Conservation (phyloP, 2,888 invertebrate genomes). For the Caenorhabditis afra region DNA sequence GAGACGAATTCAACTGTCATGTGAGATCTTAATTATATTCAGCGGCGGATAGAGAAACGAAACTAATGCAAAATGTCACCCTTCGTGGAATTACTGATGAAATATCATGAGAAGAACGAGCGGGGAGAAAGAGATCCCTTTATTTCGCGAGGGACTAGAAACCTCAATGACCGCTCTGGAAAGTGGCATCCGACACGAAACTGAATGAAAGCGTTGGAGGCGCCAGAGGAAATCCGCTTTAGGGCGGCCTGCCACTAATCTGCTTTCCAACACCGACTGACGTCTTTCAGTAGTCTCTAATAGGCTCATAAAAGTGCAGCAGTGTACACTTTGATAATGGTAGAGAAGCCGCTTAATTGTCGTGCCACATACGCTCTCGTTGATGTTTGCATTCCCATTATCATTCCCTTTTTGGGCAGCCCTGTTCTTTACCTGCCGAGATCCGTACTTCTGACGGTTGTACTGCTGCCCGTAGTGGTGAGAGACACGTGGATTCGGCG, state of each 20-base stretch:
- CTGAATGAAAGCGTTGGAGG: not conserved
- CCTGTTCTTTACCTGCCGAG: not conserved
- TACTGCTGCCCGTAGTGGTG: not conserved
- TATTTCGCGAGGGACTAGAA: no score
- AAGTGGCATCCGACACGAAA: no score
- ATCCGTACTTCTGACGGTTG: slow-evolving; percentile 5
- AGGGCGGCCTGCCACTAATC: not conserved
- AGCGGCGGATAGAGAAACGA: no score
- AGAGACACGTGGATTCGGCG: not conserved
- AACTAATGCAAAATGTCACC: no score
- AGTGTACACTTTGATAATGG: slow-evolving; percentile 13
- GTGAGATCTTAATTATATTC: no score
- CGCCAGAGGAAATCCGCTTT: not conserved
- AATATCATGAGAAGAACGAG: no score
- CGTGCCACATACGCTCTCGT: slow-evolving; percentile 14
- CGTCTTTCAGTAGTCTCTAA: slow-evolving; percentile 21
- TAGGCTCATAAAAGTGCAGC: slow-evolving; percentile 49
- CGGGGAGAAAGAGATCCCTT: no score
- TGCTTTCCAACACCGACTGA: slow-evolving; percentile 3
- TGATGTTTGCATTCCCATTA: slow-evolving; percentile 12
- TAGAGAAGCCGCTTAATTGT: slow-evolving; percentile 21
- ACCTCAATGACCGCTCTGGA: no score
- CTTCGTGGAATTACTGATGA: no score
- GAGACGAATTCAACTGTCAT: no score
- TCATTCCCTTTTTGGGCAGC: slow-evolving; percentile 5